Evolutionary conservation across 2,113 vertebrate genomes (phyloP), one percentile per base, ranked within the genome.

Genomic region (Panthera tigris): DNA sequence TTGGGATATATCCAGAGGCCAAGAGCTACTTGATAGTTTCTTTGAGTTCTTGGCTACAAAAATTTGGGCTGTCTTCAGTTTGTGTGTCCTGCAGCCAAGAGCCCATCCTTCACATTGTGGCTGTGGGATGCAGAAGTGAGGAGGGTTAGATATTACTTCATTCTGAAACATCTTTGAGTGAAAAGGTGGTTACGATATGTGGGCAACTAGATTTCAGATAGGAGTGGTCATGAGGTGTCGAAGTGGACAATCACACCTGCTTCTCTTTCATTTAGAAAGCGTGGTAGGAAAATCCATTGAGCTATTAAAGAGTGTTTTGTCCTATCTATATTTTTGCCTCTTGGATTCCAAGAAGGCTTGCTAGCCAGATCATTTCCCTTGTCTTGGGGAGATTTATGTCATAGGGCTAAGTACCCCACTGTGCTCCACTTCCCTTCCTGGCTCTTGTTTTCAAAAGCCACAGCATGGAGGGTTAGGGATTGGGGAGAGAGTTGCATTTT

Each of bases 261-360:
- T 84, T 96, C 50, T 92, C 63, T 95, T 89, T 94, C n/a, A 66
- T 91, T 96, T 85, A 65, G 55, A 97, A 87, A 80, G 27, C 39
- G 5, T 85, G 63, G n/a, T 91, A 57, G 73, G n/a, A 94, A 95
- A 91, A 82, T 63, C 63, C 36, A n/a, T 21, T 63, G 79, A 96
- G 16, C 57, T 83, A 84, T 74, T 65, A 89, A 94, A 65, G 68
- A 29, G 6, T 92, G 74, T 65, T 95, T 95, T 92, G 52, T 95
- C 97, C 18, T 84, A 7, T 18, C 80, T 91, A 19, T 90, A 73
- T 73, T 92, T 93, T 97, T 80, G 50, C 41, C 11, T 89, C 65
- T 94, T 89, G 74, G 31, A 31, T 94, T 94, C 73, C 63, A 95
- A 97, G 71, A 74, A 89, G 13, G 27, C 89, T 96, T 96, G 18